Evolutionary conservation across 2,888 invertebrate species (phyloP), one percentile per base, ranked within the genome.

Genomic region (Leistus spinibarbis): DNA sequence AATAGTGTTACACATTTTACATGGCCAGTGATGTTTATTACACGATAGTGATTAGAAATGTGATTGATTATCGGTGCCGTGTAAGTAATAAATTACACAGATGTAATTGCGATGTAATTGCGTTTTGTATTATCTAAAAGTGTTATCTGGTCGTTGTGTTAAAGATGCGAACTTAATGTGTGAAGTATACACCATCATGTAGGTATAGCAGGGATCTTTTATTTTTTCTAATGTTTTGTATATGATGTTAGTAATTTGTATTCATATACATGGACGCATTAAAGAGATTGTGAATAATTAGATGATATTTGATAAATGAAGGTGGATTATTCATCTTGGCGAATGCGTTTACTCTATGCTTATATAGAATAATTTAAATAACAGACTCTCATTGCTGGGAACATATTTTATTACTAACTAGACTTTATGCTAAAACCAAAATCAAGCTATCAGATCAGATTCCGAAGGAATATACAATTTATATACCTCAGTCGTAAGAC

Each of bases 101-200:
- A 60, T 60, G 60, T 60, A 60, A 60, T 60, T 60, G 60, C 60
- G 19, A 19, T 60, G 17, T 16, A 60, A 54, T 54, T 54, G 54
- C 5, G 54, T 5, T 16, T 5, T 54, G 54, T 22, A 10, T 22
- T 19, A 10, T 10, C 17, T 60, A 17, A 17, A 17, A 5, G 10
- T 60, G 60, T 60, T 19, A 60, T 60, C 60, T 60, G 16, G 20
- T 20, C 13, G 22, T 10, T 19, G 19, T 56, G 5, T 40, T 40
- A 40, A 40, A 40, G 40, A 40, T 40, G 40, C 40, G 40, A 40
- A 40, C 40, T 40, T 40, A 4, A 40, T 40, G 40, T 40, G 40
- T 40, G 40, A 40, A 40, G 40, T 40, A 40, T 40, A 24, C 7
- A 7, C 7, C 3, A 4, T 3, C 7, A 24, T 24, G 24, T 24